These are phyloP conservation scores for Lagopus muta DNA, from an alignment of 2,113 vertebrate genomes.

Conservation along the genomic window DNA sequence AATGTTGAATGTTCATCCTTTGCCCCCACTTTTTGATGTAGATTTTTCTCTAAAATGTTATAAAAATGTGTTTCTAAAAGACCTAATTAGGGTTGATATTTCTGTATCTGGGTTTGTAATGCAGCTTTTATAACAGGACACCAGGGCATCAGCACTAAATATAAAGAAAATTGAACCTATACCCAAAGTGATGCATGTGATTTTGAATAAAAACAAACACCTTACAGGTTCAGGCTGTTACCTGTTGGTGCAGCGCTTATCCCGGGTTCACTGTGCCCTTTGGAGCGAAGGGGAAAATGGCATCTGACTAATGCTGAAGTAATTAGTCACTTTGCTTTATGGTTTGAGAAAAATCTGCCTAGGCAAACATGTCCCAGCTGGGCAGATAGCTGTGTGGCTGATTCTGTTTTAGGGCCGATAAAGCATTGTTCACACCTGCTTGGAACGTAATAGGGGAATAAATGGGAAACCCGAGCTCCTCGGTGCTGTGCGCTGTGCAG, in stretches of 20 bases:
- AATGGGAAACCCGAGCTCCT: conserved; percentile 49
- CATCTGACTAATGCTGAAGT: not conserved
- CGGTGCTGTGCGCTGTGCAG: not conserved
- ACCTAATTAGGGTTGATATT: conserved; percentile 32
- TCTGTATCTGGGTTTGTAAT: not conserved
- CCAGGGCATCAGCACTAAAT: not conserved
- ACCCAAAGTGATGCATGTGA: not conserved
- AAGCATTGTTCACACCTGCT: conserved; percentile 61
- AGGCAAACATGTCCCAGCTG: not conserved
- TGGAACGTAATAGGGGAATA: conserved; percentile 42
- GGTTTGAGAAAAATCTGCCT: not conserved
- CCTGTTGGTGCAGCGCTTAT: not conserved
- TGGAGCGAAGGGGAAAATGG: not conserved
- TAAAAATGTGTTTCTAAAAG: not conserved
- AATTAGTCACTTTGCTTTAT: not conserved
- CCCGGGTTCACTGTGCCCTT: not conserved
- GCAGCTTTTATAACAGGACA: not conserved
- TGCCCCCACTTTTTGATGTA: not conserved
- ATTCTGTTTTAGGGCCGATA: conserved; percentile 30
- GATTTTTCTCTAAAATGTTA: not conserved
- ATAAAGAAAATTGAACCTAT: not conserved
- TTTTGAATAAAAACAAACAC: not conserved
- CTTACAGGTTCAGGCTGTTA: not conserved
- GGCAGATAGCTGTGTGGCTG: not conserved
- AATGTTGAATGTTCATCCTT: not conserved